A percentile compares a stretch with the other conserved stretches of the same genome.
Conservation (phyloP, 2,113 vertebrate species). For the Mustelus asterias region DNA sequence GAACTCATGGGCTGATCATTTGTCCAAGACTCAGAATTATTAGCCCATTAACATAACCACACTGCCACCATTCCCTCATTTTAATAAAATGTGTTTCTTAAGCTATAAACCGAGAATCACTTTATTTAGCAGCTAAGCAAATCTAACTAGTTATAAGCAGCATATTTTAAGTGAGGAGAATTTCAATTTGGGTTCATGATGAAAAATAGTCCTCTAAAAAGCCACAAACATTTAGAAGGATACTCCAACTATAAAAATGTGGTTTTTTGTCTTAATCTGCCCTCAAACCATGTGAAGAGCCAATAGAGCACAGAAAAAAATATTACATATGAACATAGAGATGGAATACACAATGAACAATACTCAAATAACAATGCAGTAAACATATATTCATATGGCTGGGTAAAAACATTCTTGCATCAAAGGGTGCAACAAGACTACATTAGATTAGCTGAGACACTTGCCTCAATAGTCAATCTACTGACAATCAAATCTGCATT, state of each 20-base stretch:
- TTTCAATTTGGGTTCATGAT: neutral
- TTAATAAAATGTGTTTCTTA: neutral
- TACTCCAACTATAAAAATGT: neutral
- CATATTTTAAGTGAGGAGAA: neutral
- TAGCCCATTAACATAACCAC: too few species aligned
- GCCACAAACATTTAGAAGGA: neutral
- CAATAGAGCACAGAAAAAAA: neutral
- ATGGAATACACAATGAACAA: neutral
- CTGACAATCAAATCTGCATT: too few species aligned
- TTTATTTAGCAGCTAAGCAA: too few species aligned
- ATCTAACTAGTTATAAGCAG: too few species aligned
- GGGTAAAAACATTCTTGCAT: neutral
- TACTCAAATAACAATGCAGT: neutral
- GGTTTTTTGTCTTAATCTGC: neutral
- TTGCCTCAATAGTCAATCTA: too few species aligned
- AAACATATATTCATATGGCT: neutral
- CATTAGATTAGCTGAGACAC: too few species aligned
- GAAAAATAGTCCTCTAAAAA: neutral
- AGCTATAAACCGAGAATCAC: neutral
- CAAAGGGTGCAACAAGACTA: too few species aligned
- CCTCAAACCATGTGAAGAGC: neutral
- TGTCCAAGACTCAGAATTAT: too few species aligned
- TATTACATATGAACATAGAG: neutral
- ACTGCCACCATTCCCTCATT: neutral
- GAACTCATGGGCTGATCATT: too few species aligned